Conservation (phyloP, 1,140 invertebrate species). For the Tetragonula clypearis region DNA sequence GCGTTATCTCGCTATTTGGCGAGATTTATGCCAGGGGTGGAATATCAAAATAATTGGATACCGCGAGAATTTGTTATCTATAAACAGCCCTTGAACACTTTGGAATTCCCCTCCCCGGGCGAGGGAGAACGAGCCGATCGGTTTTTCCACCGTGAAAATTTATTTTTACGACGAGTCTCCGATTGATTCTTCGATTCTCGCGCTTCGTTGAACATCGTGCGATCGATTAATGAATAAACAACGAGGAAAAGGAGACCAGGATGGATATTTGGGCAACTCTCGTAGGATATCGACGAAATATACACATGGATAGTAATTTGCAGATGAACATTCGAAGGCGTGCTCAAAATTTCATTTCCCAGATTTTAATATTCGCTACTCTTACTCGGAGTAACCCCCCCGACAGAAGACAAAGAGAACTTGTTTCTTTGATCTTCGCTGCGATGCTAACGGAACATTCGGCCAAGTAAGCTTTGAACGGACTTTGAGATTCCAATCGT, state of each 20-base stretch:
- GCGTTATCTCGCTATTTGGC: conserved; percentile 37
- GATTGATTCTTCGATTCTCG: neutral
- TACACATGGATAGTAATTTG: neutral
- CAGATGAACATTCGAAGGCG: neutral
- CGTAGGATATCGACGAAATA: no score
- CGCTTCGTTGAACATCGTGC: neutral
- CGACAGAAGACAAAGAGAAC: conserved; percentile 29
- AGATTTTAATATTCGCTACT: conserved; percentile 48
- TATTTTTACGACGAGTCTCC: neutral
- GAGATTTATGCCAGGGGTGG: conserved; percentile 31
- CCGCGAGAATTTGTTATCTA: conserved; percentile 46
- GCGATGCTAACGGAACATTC: conserved; percentile 28
- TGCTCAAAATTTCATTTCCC: conserved; percentile 38
- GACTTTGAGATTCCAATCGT: conserved; percentile 32
- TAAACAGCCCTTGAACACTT: conserved; percentile 15
- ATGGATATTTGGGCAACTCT: no score
- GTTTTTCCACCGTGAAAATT: neutral
- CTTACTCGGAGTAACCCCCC: conserved; percentile 5
- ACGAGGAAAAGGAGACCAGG: no score
- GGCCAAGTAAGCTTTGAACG: conserved; percentile 20
- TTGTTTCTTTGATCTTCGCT: conserved; percentile 46
- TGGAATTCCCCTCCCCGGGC: no score
- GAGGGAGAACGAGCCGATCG: neutral
- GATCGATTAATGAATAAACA: neutral
- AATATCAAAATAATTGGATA: conserved; percentile 51